Base-by-base conservation (phyloP, 1,140 invertebrate genomes). In the Cydia splendana region DNA sequence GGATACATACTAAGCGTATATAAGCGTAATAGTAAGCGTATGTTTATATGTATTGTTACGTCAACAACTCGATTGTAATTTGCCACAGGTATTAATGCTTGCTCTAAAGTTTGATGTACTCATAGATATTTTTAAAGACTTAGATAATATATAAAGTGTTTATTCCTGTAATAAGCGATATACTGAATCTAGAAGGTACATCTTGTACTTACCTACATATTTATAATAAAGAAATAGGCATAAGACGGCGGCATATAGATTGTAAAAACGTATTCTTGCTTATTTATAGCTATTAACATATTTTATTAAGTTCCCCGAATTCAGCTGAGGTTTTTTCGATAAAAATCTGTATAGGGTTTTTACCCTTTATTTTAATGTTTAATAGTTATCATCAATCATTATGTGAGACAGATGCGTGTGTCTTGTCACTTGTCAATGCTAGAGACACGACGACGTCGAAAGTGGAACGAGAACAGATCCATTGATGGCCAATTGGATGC, bases 401-500 rank as follows among this genome's bases (percentile, higher is more conserved):
- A 76, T 51, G 38, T 48, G 34, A 75, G 53, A 76, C 34, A 78
- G 38, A 75, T 71, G 18, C 34, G 77, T 78, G 80, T 79, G 77
- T 80, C 77, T 80, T 80, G 81, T 82, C 81, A 79, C 77, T 82
- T 67, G 81, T 82, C 75, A 75, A 45, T 42, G 45, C 67, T 45
- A 69, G 67, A n/a, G 30, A 38, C 69, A 80, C 76, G 75, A 77
- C 57, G 57, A 77, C 65, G 20, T 80, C 67, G 62, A 80, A 81
- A 78, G 77, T 82, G 76, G 82, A 87, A 86, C 84, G 81, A 82
- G 85, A 83, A 81, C 85, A 79, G 76, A 84, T 82, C 81, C 82
- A 87, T 85, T 86, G 84, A 87, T 81, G 81, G 78, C 75, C 83
- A 88, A 87, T 88, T 88, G 86, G 81, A 87, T 84, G 79, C 78